Evolutionary conservation across 2,113 vertebrate genomes (phyloP).

Genomic region (Hippocampus abdominalis): DNA sequence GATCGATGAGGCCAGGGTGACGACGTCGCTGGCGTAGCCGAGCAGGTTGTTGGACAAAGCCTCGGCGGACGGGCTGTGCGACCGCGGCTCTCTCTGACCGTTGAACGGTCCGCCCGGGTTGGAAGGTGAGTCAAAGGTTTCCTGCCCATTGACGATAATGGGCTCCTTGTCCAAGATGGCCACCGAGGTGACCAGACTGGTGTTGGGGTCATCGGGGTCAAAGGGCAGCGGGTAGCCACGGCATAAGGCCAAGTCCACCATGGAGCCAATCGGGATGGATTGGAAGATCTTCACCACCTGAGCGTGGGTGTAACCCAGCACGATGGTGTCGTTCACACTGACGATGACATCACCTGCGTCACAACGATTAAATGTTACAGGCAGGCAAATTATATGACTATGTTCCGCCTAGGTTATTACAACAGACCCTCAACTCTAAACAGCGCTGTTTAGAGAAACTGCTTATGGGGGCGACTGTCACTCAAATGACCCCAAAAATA

Average conservation of each 20-base stretch:
- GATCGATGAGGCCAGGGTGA: constrained; percentile 92
- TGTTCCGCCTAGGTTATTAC: no score
- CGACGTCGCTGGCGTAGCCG: constrained; percentile 85
- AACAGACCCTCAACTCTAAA: no score
- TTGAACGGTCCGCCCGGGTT: constrained; percentile 66
- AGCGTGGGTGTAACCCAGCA: constrained; percentile 95
- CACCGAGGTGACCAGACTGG: constrained; percentile 95
- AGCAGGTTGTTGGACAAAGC: constrained; percentile 81
- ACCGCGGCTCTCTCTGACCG: constrained; percentile 78
- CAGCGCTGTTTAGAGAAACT: no score
- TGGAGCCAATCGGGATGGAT: constrained; percentile 96
- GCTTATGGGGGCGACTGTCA: no score
- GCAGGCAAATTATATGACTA: neutral
- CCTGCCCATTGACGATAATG: constrained; percentile 94
- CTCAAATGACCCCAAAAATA: no score
- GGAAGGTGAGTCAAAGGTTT: constrained; percentile 83
- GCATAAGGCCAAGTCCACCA: constrained; percentile 94
- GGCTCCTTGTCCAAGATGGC: constrained; percentile 97
- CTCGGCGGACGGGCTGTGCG: constrained; percentile 84
- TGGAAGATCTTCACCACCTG: constrained; percentile 99
- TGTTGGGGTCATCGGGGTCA: constrained; percentile 97
- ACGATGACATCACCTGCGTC: constrained; percentile 91
- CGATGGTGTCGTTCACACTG: constrained; percentile 94
- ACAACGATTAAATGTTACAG: constrained; percentile 8
- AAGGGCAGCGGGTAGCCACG: constrained; percentile 97